phyloP scores from a whole-genome alignment of 2,888 invertebrate species.

The Podotricha telesiphe region DNA sequence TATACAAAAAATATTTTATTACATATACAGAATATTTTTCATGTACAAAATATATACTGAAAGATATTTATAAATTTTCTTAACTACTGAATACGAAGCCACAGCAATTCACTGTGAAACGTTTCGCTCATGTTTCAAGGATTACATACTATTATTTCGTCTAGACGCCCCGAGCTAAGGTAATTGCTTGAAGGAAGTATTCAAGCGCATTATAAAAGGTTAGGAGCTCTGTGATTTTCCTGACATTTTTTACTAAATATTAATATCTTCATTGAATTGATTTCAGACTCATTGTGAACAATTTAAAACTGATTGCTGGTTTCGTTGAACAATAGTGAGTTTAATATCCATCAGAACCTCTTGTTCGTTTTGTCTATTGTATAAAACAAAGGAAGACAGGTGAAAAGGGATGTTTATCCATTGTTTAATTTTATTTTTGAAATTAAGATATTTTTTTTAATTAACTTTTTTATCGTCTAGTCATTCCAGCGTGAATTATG shows the following conservation, averaged over 20 bases:
- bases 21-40: neutral
- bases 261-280: neutral
- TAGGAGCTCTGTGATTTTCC: neutral
- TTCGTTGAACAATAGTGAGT: slow-evolving; percentile 1
- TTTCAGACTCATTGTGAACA: slow-evolving; percentile 2
- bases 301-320: neutral
- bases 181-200: slow-evolving; percentile 20
- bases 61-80: neutral
- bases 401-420: neutral
- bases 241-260: slow-evolving; percentile 5
- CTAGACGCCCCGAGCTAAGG: slow-evolving; percentile 26
- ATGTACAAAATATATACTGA: neutral
- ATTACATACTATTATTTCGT: slow-evolving; percentile 30
- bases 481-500: no score
- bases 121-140: slow-evolving; percentile 25
- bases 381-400: neutral
- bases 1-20: neutral
- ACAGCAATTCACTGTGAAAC: neutral
- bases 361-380: neutral
- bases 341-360: slow-evolving; percentile 1
- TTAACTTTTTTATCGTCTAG: neutral
- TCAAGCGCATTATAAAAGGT: slow-evolving; percentile 17
- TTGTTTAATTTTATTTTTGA: neutral
- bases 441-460: neutral
- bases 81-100: slow-evolving; percentile 17